phyloP scores from a whole-genome alignment of 2,888 invertebrate species.

The Chrysodeixis includens region DNA sequence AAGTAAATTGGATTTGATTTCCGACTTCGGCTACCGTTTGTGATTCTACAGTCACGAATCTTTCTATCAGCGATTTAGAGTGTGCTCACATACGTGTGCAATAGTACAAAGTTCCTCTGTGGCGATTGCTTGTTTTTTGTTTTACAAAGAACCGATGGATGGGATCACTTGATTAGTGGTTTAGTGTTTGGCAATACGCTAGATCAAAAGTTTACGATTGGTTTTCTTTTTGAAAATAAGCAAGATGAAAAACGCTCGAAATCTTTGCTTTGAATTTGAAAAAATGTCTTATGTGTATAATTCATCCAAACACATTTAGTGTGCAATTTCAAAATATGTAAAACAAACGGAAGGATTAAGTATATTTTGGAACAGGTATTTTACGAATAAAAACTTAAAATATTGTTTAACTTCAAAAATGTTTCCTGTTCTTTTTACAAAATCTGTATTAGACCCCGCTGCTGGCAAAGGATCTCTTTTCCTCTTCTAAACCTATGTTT shows the following conservation, averaged over 20 bases:
- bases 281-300: too few species aligned
- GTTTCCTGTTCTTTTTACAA: too few species aligned
- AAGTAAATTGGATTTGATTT: slow-evolving; percentile 87
- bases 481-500: too few species aligned
- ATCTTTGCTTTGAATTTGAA: neutral
- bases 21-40: slow-evolving; percentile 80
- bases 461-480: too few species aligned
- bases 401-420: too few species aligned
- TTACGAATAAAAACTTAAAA: too few species aligned
- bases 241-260: too few species aligned
- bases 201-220: neutral
- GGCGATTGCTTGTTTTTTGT: slow-evolving; percentile 26
- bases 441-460: too few species aligned
- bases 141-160: neutral
- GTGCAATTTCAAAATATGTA: too few species aligned
- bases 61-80: slow-evolving; percentile 72
- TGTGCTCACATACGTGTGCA: slow-evolving; percentile 55
- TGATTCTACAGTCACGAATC: slow-evolving; percentile 80
- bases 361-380: too few species aligned
- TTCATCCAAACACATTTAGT: too few species aligned
- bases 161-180: slow-evolving; percentile 6
- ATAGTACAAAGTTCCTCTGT: slow-evolving; percentile 22
- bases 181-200: slow-evolving; percentile 9
- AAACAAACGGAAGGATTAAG: too few species aligned
- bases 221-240: neutral